Evolutionary conservation across 2,113 vertebrate species (phyloP).

Genomic region (Phyllostomus hastatus): DNA sequence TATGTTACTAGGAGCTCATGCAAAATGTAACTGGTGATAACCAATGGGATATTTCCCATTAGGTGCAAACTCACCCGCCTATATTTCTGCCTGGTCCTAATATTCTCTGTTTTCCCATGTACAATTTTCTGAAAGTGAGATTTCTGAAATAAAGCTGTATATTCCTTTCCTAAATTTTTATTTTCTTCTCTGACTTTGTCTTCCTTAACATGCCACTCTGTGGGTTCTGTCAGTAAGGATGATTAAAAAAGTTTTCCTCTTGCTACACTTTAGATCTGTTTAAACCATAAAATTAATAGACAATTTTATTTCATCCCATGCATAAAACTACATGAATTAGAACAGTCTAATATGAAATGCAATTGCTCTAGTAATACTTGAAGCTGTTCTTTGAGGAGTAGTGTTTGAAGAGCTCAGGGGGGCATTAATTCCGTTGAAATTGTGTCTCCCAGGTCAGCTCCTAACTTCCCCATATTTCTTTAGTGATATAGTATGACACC

Average conservation of each 20-base stretch:
- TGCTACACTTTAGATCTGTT: neutral
- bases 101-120: neutral
- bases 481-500: neutral
- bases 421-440: conserved; percentile 51
- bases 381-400: conserved; percentile 2
- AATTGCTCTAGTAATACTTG: conserved; percentile 7
- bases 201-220: neutral
- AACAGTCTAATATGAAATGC: conserved; percentile 25
- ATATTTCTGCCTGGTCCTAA: neutral
- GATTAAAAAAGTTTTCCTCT: neutral
- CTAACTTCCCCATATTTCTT: conserved; percentile 6
- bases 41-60: neutral
- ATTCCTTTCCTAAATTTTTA: neutral
- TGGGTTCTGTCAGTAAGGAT: neutral
- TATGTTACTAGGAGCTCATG: neutral
- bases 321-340: neutral
- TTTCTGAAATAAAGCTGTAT: neutral
- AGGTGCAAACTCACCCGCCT: neutral
- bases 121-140: neutral
- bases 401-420: conserved; percentile 14
- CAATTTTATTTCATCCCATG: neutral
- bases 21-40: neutral
- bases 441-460: neutral
- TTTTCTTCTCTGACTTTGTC: neutral
- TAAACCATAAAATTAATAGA: conserved; percentile 1